A percentile compares a stretch with the other conserved stretches of the same genome.
Evolutionary conservation across 1,140 invertebrate genomes (phyloP).

Genomic region (Thrips palmi): DNA sequence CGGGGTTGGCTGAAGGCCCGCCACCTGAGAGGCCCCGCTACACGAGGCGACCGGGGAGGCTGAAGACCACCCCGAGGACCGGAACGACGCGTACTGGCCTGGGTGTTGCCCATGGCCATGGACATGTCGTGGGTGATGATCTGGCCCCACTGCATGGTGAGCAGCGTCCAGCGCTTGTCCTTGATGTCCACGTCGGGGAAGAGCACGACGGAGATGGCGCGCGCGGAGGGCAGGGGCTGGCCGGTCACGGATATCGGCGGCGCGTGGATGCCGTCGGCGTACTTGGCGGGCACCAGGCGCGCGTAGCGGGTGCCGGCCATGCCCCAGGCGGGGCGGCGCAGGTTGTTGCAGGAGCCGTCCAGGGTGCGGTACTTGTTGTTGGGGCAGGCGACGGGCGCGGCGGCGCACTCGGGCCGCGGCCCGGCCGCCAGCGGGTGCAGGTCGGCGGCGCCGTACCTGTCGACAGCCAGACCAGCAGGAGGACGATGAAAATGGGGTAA

Average conservation of each 20-base stretch:
- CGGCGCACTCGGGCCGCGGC: conserved; percentile 6
- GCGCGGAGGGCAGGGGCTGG: conserved; percentile 41
- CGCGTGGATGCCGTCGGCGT: conserved; percentile 53
- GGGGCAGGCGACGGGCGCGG: conserved; percentile 26
- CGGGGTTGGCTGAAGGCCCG: no score
- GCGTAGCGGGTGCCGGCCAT: conserved; percentile 52
- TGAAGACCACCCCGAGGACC: no score
- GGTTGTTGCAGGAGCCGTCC: conserved; percentile 77
- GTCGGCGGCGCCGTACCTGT: no score
- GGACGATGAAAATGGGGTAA: no score
- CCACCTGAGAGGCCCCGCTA: no score
- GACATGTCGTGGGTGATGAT: conserved; percentile 77
- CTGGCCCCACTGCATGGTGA: conserved; percentile 75
- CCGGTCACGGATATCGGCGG: conserved; percentile 39
- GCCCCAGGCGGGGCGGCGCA: conserved; percentile 48
- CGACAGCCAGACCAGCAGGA: no score
- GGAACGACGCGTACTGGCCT: conserved; percentile 46
- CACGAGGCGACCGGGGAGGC: no score
- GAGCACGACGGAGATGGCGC: conserved; percentile 45
- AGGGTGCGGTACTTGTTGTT: conserved; percentile 43
- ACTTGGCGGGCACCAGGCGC: conserved; percentile 60
- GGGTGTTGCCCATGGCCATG: conserved; percentile 45
- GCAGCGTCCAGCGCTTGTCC: conserved; percentile 50
- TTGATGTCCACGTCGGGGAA: conserved; percentile 42
- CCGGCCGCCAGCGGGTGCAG: conserved; percentile 8